Base-by-base conservation (phyloP, 1,140 invertebrate species). In the Popillia japonica region DNA sequence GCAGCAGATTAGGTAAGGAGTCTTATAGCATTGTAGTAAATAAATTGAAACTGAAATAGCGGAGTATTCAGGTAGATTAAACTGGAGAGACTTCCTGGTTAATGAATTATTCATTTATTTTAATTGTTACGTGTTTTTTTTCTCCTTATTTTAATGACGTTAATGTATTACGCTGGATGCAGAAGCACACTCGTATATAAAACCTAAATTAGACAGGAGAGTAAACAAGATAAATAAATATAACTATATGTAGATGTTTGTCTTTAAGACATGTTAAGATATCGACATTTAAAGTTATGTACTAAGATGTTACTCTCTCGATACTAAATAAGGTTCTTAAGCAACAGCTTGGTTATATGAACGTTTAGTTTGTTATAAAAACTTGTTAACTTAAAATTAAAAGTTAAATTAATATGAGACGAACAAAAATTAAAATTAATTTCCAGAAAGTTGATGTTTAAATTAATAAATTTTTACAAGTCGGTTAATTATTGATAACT, bases 101-200 rank as follows among this genome's bases (percentile, higher is more conserved):
- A 68, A 68, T 68, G 61, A 68, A 68, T 68, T 68, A 68, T 68
- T 68, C 61, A 68, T 68, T 68, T 68, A 68, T 68, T 68, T 68
- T 68, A 68, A 68, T 68, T 68, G 61, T 68, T 14, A 17, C 10
- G 61, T 14, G 22, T 22, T 68, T 68, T 68, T 22, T 68, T 68
- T 48, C 8, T 34, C 27, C 4, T 34, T 23, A 68, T 27, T 68
- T 68, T 68, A 68, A 68, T 68, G 17, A 27, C 20, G 4, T 22
- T 68, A 68, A 68, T 68, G 61, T 68, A 68, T 68, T 22, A 27
- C 22, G 22, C 61, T 17, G 61, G 20, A 68, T 68, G 22, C 20
- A 27, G 22, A 34, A 68, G 20, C 61, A 20, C 9, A 8, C 17
- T 22, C 22, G 61, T 11, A 68, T 22, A 68, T 27, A 55, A 55